phyloP scores from a whole-genome alignment of 2,888 invertebrate genomes.

The Drosophila stalkeri region DNA sequence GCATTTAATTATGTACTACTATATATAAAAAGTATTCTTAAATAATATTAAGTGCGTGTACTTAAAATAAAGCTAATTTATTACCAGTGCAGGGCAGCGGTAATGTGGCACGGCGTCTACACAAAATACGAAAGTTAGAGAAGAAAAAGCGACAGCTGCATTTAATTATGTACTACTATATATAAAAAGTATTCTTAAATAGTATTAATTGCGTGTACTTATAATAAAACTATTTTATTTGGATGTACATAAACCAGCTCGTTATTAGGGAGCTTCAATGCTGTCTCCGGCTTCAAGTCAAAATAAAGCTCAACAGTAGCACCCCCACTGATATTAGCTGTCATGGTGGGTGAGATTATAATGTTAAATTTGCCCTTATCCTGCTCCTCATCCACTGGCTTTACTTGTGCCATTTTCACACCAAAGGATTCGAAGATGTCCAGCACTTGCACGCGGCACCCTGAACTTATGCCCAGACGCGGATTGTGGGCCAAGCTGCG shows the following conservation, averaged over 20 bases:
- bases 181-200: constrained; percentile 28
- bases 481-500: constrained; percentile 43
- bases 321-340: not conserved
- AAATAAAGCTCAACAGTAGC: constrained; percentile 38
- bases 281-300: constrained; percentile 12
- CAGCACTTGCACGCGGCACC: constrained; percentile 27
- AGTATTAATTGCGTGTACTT: constrained; percentile 20
- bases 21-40: constrained; percentile 24
- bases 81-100: no score
- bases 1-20: not conserved
- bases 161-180: constrained; percentile 1
- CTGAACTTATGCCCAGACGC: constrained; percentile 42
- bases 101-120: constrained; percentile 73
- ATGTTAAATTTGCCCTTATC: constrained; percentile 31
- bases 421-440: constrained; percentile 39
- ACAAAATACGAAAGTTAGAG: constrained; percentile 82
- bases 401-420: constrained; percentile 38
- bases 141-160: constrained; percentile 81
- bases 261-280: constrained; percentile 31
- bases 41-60: constrained; percentile 24
- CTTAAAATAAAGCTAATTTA: constrained; percentile 41
- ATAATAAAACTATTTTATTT: constrained; percentile 55
- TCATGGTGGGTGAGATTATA: constrained; percentile 25
- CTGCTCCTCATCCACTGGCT: not conserved
- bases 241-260: constrained; percentile 48